Base-by-base conservation (phyloP, 1,140 invertebrate species). In the Drosophila azteca region DNA sequence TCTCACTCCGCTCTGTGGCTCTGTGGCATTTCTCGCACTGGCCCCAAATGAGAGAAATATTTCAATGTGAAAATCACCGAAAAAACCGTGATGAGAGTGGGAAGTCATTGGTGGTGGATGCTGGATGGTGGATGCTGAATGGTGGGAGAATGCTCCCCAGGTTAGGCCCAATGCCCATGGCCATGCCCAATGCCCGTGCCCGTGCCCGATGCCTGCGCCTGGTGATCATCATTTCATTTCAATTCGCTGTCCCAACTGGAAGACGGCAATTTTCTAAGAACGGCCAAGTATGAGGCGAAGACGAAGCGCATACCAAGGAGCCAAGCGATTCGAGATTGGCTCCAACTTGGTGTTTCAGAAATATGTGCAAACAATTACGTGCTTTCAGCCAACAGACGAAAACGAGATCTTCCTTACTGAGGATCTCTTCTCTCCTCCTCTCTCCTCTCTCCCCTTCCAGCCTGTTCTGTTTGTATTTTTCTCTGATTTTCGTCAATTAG, bases 201-300 rank as follows among this genome's bases (percentile, higher is more conserved):
- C 11, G 8, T 66, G 67, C 73, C 67, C 55, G n/a, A 20, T 20
- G 17, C 17, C 17, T 20, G 17, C 1, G 17, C 17, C 17, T 20
- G 17, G 53, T 74, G 64, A 87, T 61, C 81, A 71, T 88, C 79
- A 88, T 87, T 87, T 87, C 83, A 87, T 88, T 88, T 87, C 79
- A 88, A 87, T 82, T 77, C 67, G 64, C 64, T 69, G 64, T 70
- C 72, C 72, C 75, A 77, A 69, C 63, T 66, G 54, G 71, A 82
- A 82, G 82, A 88, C 82, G 83, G 83, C 83, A 87, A 87, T 87
- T 87, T 87, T 87, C 83, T 87, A 87, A 87, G 83, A 87, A 81
- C 78, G 50, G 50, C 50, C 51, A 41, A 39, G 29, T 39, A 39
- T 39, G 35, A 39, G 35, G 9, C 35, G 52, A 75, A 74, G 71